A percentile compares a stretch with the other conserved stretches of the same genome.
Conservation (phyloP, 2,888 invertebrate genomes). For the Nomada lathburiana region DNA sequence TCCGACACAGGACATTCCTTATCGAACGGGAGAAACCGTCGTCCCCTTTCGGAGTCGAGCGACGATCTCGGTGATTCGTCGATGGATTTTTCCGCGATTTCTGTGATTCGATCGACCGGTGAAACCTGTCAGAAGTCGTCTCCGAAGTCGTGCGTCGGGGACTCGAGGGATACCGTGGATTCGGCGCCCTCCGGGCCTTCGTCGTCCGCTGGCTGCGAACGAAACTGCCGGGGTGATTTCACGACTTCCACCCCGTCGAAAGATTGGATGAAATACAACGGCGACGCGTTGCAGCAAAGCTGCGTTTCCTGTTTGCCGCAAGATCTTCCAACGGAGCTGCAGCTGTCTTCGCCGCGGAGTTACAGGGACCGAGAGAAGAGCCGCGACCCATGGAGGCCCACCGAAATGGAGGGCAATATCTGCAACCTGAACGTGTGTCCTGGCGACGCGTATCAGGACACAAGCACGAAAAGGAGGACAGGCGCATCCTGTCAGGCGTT, state of each 20-base stretch:
- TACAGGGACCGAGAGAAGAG: conserved; percentile 82
- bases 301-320: conserved; percentile 73
- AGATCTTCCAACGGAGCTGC: conserved; percentile 80
- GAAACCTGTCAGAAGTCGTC: conserved; percentile 46
- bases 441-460: conserved; percentile 75
- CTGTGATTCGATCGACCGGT: conserved; percentile 26
- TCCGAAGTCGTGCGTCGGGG: conserved; percentile 24
- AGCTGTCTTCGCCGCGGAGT: conserved; percentile 79
- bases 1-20: conserved; percentile 45
- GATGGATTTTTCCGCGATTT: conserved; percentile 21
- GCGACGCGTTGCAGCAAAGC: conserved; percentile 70
- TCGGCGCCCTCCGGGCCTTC: not conserved
- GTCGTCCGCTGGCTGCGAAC: conserved; percentile 39
- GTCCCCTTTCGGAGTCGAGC: conserved; percentile 16
- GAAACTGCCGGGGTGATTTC: conserved; percentile 54
- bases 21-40: conserved; percentile 36
- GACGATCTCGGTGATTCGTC: conserved; percentile 38
- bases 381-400: conserved; percentile 81
- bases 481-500: conserved; percentile 95
- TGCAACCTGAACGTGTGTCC: conserved; percentile 64
- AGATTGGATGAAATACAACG: conserved; percentile 65
- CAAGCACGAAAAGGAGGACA: conserved; percentile 83
- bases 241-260: conserved; percentile 66
- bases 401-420: conserved; percentile 78
- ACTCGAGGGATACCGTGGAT: conserved; percentile 38